Percentiles rank a stretch among this genome's conserved stretches.
These are phyloP conservation scores for Petrocephalus microphthalmus DNA, from an alignment of 2,113 vertebrate genomes.

Conservation along the genomic window DNA sequence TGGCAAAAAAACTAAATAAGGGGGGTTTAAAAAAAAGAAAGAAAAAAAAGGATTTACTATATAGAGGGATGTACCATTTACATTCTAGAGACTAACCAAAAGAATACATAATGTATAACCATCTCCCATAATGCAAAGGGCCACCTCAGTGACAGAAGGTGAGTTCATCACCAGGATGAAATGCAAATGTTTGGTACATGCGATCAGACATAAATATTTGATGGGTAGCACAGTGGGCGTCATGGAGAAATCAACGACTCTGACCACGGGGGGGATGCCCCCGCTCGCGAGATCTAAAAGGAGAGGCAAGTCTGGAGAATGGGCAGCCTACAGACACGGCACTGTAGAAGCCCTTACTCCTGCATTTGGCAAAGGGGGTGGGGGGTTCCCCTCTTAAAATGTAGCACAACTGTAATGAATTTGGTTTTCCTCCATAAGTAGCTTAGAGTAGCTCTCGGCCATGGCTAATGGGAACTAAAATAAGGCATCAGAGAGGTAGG, in stretches of 20 bases:
- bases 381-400: background rate
- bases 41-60: background rate
- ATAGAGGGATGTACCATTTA: background rate
- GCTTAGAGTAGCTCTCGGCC: background rate
- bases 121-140: background rate
- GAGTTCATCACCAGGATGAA: slow-evolving; percentile 4
- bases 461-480: background rate
- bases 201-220: slow-evolving; percentile 17
- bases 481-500: background rate
- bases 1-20: background rate
- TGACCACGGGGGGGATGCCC: background rate
- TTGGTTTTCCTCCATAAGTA: background rate
- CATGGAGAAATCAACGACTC: background rate
- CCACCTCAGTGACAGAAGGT: background rate
- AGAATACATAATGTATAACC: slow-evolving; percentile 6
- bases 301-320: background rate
- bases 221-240: background rate
- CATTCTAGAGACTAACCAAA: background rate
- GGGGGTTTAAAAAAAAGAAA: background rate
- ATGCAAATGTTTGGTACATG: slow-evolving; percentile 6
- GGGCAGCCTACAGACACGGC: background rate
- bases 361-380: background rate
- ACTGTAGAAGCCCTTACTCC: background rate
- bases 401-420: background rate
- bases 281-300: background rate